A percentile compares a stretch with the other conserved stretches of the same genome.
Conservation (phyloP, 2,797 vertebrate genomes). For the Onychomys arenicola region DNA sequence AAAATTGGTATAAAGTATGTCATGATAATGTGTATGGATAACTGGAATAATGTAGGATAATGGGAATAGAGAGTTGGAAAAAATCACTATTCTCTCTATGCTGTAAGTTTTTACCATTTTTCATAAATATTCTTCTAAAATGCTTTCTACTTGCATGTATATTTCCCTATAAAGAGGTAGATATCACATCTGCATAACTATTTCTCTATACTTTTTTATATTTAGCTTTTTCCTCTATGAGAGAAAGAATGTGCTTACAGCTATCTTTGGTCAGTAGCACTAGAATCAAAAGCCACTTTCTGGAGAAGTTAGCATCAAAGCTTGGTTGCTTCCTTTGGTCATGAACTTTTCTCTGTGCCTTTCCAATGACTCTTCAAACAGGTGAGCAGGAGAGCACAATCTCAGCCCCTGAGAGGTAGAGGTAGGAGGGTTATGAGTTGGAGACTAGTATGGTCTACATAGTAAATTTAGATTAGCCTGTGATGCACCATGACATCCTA, state of each 20-base stretch:
- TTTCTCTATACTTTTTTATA: neutral
- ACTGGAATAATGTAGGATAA: neutral
- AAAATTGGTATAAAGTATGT: neutral
- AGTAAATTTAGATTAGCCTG: neutral
- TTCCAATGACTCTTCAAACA: neutral
- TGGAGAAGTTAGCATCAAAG: neutral
- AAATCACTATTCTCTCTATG: neutral
- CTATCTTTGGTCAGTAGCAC: neutral
- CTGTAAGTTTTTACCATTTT: conserved; percentile 5
- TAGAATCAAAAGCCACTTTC: neutral
- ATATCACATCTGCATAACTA: neutral
- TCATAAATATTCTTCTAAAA: conserved; percentile 37
- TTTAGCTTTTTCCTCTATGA: conserved; percentile 3
- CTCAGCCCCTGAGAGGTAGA: neutral
- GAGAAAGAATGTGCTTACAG: conserved; percentile 16
- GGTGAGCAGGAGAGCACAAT: neutral
- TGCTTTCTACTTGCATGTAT: neutral
- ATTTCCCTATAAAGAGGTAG: neutral
- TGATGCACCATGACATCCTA: neutral
- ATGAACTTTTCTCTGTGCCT: neutral
- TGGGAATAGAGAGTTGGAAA: neutral
- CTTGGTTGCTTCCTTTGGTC: neutral
- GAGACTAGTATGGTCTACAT: neutral
- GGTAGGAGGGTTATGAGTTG: neutral
- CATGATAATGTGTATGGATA: neutral